phyloP scores from a whole-genome alignment of 2,113 vertebrate genomes.

The Cebidichthys violaceus region DNA sequence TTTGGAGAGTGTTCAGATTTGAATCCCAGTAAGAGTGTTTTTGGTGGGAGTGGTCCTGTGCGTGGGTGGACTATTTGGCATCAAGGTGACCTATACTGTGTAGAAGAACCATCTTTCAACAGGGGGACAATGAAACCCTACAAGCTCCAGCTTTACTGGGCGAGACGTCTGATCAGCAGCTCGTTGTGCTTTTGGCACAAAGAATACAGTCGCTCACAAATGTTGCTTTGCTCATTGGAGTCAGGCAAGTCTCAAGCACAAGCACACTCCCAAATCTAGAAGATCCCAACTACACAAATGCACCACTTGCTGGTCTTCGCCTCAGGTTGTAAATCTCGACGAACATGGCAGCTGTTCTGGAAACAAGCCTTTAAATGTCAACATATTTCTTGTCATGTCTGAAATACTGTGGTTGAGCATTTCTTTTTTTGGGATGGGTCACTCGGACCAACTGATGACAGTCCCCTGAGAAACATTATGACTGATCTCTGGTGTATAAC shows the following conservation, averaged over 20 bases:
- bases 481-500: neutral
- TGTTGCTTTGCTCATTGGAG: neutral
- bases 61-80: conserved; percentile 16
- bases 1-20: conserved; percentile 31
- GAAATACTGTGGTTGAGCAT: conserved; percentile 19
- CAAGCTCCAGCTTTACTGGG: neutral
- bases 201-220: neutral
- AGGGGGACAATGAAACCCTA: neutral
- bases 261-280: conserved; percentile 1
- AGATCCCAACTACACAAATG: conserved; percentile 7
- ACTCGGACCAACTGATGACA: neutral
- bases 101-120: conserved; percentile 11
- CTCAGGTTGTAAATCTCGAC: conserved; percentile 28
- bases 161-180: neutral
- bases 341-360: conserved; percentile 37
- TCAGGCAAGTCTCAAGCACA: neutral
- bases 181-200: neutral
- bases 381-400: conserved; percentile 21
- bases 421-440: conserved; percentile 40
- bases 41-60: conserved; percentile 13
- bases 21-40: neutral
- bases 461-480: conserved; percentile 5
- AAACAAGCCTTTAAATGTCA: conserved; percentile 32
- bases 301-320: neutral
- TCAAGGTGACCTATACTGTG: conserved; percentile 14